Evolutionary conservation across 1,140 invertebrate genomes (phyloP), one percentile per base, ranked within the genome.

Genomic region (Heliconius congener): DNA sequence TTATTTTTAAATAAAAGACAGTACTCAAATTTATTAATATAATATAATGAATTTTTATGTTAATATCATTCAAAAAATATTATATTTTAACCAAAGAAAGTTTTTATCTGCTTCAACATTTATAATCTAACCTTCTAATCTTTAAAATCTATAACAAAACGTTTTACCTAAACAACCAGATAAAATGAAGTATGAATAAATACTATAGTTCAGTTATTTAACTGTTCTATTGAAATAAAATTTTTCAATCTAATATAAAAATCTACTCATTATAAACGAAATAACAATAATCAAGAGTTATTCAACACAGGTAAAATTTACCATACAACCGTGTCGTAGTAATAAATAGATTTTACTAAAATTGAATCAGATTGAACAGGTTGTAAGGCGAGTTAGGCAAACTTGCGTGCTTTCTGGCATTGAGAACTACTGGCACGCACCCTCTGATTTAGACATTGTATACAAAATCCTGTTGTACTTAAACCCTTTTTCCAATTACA

Each of bases 291-390:
- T 16, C 50, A 52, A 52, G 6, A 52, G 50, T 18, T 19, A 19
- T 18, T 52, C 55, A 60, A 60, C 55, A 60, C n/a, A 23, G 9
- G 5, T 19, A 19, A 52, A 5, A 52, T 60, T n/a, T 60, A 60
- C 9, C 8, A 23, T n/a, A 27, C 55, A 60, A 11, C n/a, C 55
- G 55, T 50, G 72, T 80, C 78, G 78, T 52, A 91, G 85, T 90
- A 91, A 92, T 91, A 87, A 92, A 90, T 90, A 90, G 88, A 87
- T 83, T 90, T 89, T 88, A 92, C 91, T 92, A 92, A 93, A 91
- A 92, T 93, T 92, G 87, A 85, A 88, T 81, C 88, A 91, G 86
- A 89, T 90, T 91, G 89, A 90, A 90, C 89, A 90, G 42, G 86
- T 89, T 93, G 91, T 92, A 92, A 93, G 88, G 87, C 77, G 27